A percentile compares a stretch with the other conserved stretches of the same genome.
These are phyloP conservation scores for Hypotaenidia philippensis DNA, from an alignment of 2,797 vertebrate species.

Conservation along the genomic window DNA sequence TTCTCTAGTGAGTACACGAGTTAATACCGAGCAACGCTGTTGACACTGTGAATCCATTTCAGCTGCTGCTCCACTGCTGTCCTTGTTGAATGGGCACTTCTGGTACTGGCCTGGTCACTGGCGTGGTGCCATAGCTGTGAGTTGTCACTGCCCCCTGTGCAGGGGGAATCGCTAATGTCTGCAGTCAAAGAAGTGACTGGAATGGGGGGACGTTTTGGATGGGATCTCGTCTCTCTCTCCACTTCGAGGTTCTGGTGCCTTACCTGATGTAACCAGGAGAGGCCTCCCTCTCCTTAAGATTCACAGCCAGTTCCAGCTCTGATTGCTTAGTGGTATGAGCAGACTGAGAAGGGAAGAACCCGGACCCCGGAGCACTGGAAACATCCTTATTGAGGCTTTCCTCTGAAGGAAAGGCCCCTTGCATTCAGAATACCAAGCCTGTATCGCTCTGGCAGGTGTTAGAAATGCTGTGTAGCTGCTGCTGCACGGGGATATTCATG, in stretches of 20 bases:
- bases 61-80: background rate
- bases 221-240: accelerated
- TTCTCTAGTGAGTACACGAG: background rate
- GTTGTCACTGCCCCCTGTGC: background rate
- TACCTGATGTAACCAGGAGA: background rate
- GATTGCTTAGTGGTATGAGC: accelerated
- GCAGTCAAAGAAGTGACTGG: background rate
- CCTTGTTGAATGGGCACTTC: accelerated
- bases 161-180: accelerated
- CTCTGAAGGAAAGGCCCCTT: background rate
- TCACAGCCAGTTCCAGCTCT: background rate
- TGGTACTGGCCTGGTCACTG: background rate
- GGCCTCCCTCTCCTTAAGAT: background rate
- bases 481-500: too few relatives aligned
- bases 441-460: background rate
- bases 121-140: accelerated
- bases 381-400: background rate
- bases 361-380: accelerated
- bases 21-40: too few relatives aligned
- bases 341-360: accelerated
- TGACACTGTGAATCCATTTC: background rate
- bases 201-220: accelerated
- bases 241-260: background rate
- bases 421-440: accelerated
- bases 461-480: background rate